Evolutionary conservation across 2,113 vertebrate genomes (phyloP), one percentile per base, ranked within the genome.

Genomic region (Carassius carassius): DNA sequence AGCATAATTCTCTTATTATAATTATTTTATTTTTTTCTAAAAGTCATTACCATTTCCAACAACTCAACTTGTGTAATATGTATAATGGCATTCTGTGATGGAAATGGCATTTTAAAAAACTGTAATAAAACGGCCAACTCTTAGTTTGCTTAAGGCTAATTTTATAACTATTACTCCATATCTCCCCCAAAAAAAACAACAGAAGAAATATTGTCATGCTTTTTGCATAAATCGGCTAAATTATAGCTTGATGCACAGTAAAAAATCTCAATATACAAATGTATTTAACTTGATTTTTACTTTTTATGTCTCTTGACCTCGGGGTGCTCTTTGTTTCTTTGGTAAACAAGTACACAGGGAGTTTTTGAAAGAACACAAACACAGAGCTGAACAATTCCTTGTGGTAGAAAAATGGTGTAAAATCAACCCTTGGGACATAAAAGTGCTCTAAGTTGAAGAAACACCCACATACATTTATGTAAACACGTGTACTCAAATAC

Each of bases 391-490:
- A 37, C 67, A 70, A 37, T 37, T 37, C 0, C 1, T 21, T 70
- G 17, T 21, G 67, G 32, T 70, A 32, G 67, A 37, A 70, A 65
- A 69, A 69, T 21, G 32, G 32, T 21, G 65, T 0, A 37, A 69
- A 37, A 70, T 70, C 32, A 37, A 37, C 67, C 67, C 17, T 35
- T n/a, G 17, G 67, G 35, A 70, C 32, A 70, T 41, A 70, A 32
- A 67, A 41, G 67, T 10, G 19, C 56, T 58, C 56, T 70, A 37
- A 6, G 67, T 76, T 76, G 25, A 76, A 76, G 13, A 32, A 76
- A 76, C 47, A 76, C 74, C 16, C 49, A 19, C 49, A 32, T 74
- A 74, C 41, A 74, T 74, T 49, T 25, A 74, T 74, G 70, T 74
- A 63, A 37, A 63, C 37, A 47, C 14, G 17, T 51, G 16, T 2